These are phyloP conservation scores for Oscheius sp. DNA, from an alignment of 2,888 invertebrate genomes.

Conservation along the genomic window DNA sequence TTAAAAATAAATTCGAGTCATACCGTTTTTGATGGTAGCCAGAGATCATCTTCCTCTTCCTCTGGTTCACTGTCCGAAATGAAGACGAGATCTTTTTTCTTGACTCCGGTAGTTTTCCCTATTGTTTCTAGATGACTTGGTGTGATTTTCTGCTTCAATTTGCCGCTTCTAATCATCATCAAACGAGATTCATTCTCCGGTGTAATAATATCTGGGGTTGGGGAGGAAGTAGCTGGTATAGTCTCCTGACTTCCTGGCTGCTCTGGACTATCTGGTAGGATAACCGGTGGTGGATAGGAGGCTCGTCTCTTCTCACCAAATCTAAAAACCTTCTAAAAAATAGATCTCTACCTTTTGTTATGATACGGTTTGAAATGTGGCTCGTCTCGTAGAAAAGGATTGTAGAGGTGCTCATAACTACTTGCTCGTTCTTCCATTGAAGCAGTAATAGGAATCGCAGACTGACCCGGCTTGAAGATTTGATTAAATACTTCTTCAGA, in stretches of 20 bases:
- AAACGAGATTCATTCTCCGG: background rate
- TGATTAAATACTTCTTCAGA: constrained; percentile 23
- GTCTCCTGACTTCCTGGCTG: constrained; percentile 35
- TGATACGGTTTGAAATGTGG: constrained; percentile 21
- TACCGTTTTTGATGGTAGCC: background rate
- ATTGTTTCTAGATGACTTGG: background rate
- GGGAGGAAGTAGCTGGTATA: constrained; percentile 4
- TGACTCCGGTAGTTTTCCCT: background rate
- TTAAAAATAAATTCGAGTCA: background rate
- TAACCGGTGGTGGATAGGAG: constrained; percentile 15
- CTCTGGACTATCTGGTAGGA: constrained; percentile 15
- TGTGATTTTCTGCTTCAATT: background rate
- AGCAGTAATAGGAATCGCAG: background rate
- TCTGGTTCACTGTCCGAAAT: background rate
- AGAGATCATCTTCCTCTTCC: background rate
- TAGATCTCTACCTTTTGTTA: background rate
- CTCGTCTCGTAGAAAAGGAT: constrained; percentile 28
- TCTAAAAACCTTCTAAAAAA: background rate
- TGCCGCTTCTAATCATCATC: background rate
- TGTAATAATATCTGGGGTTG: background rate
- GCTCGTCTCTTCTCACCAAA: constrained; percentile 16
- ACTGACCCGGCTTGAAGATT: constrained; percentile 17
- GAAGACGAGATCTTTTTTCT: background rate
- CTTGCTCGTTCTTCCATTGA: background rate
- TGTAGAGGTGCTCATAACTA: constrained; percentile 24